Evolutionary conservation across 2,888 invertebrate genomes (phyloP), one percentile per base, ranked within the genome.

Genomic region (Drosophila ustulata): DNA sequence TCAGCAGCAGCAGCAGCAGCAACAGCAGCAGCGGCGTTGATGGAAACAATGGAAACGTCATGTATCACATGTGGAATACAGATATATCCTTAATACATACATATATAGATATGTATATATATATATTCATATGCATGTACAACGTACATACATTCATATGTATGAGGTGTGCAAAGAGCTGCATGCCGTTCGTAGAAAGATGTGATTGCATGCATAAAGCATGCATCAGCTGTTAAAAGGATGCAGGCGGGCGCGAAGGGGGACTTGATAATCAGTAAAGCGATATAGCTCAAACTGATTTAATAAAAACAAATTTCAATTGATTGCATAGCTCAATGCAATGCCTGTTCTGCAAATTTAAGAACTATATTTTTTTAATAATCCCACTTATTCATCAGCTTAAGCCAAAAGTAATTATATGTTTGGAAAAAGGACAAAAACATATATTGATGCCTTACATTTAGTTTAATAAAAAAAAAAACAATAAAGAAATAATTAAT

Each of bases 41-140:
- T 85, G 77, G 71, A 89, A 89, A 88, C 83, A 86, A 88, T 89
- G 78, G 74, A 69, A 77, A 64, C 73, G 66, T 63, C 77, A 75
- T 82, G 83, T 80, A 82, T 79, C 83, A 73, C 71, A 79, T 73
- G 66, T 50, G 66, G 46, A 70, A 86, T 68, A 43, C 46, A 57
- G 41, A 56, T 46, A 59, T 53, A 51, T 46, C 26, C 32, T 46
- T n/a, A 62, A 55, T 41, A 62, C 57, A 53, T n/a, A 47, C 25
- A 43, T 43, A 49, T 53, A 13, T 23, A 49, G 3, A 52, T 34
- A 47, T 39, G 43, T 13, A n/a, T 39, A 41, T 26, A 28, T 30
- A 30, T 46, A 49, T 30, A 39, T 9, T 47, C 41, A 23, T 26
- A 43, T 43, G 3, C 13, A 41, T 30, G 23, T 53, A 46, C 47